A percentile compares a stretch with the other conserved stretches of the same genome.
Evolutionary conservation across 1,140 invertebrate genomes (phyloP).

Genomic region (Xylocopa sonorina): DNA sequence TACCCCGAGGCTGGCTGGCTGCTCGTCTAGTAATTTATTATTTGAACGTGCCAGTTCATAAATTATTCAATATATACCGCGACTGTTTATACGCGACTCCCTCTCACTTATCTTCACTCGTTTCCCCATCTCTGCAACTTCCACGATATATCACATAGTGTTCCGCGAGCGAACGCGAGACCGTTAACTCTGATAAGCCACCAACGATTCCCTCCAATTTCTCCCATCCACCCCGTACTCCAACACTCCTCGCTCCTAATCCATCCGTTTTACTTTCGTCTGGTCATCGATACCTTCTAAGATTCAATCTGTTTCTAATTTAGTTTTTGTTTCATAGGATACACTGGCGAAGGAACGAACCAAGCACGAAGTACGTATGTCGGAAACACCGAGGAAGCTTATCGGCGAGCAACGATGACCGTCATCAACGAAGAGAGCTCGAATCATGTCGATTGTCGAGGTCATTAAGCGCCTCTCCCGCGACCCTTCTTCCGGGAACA

Average conservation of each 20-base stretch:
- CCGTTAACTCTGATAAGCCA: not conserved
- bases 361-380: not conserved
- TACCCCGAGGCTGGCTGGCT: not conserved
- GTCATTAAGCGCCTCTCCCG: conserved; percentile 59
- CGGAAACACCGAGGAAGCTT: conserved; percentile 26
- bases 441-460: conserved; percentile 61
- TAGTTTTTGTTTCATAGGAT: too few species aligned
- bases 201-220: conserved; percentile 1
- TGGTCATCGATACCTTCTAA: not conserved
- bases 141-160: conserved; percentile 21
- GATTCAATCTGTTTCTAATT: too few species aligned
- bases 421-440: conserved; percentile 58
- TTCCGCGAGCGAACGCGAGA: not conserved
- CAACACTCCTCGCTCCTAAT: not conserved
- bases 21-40: conserved; percentile 20
- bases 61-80: conserved; percentile 28
- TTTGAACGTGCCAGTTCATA: conserved; percentile 38
- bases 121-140: conserved; percentile 30
- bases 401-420: conserved; percentile 30
- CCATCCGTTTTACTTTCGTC: not conserved
- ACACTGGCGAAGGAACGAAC: not conserved
- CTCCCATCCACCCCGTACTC: not conserved
- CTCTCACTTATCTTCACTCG: conserved; percentile 23
- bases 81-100: conserved; percentile 6
- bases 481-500: conserved; percentile 54